These are phyloP conservation scores for Falcaria lacertinaria DNA, from an alignment of 2,888 invertebrate species.

Conservation along the genomic window DNA sequence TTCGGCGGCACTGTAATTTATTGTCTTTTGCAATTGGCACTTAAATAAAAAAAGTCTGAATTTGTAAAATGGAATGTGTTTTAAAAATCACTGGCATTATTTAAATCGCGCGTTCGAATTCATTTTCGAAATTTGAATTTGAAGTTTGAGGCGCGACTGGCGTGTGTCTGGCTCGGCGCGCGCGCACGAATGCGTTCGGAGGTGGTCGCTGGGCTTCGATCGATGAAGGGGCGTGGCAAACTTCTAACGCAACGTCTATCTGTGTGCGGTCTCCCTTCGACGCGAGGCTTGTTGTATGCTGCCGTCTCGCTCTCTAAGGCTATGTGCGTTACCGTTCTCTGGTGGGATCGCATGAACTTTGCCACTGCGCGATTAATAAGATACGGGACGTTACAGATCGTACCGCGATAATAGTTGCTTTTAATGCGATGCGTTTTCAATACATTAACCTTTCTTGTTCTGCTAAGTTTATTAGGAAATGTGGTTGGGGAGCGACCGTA, in stretches of 20 bases:
- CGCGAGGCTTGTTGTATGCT: conserved; percentile 10
- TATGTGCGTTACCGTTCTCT: conserved; percentile 64
- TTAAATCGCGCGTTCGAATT: conserved; percentile 50
- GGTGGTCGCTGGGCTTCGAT: conserved; percentile 64
- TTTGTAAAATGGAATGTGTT: conserved; percentile 14
- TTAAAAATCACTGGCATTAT: conserved; percentile 41
- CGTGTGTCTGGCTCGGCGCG: conserved; percentile 66
- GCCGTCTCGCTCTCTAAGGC: conserved; percentile 53
- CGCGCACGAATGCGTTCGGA: conserved; percentile 75
- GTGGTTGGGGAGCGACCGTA: conserved; percentile 2
- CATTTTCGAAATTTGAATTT: conserved; percentile 46
- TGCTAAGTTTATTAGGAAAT: conserved; percentile 6
- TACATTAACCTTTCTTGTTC: conserved; percentile 29
- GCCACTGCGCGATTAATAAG: conserved; percentile 70
- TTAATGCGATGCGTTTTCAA: conserved; percentile 34
- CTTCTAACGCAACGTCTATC: conserved; percentile 75
- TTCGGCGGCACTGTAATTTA: conserved; percentile 38
- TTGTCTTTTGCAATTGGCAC: conserved; percentile 31
- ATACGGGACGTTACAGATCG: conserved; percentile 70
- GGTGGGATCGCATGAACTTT: conserved; percentile 75
- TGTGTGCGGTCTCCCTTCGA: conserved; percentile 45
- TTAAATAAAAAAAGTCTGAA: conserved; percentile 24
- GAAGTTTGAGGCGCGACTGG: conserved; percentile 36
- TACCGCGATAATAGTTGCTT: conserved; percentile 56
- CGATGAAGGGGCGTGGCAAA: conserved; percentile 63